phyloP scores from a whole-genome alignment of 2,113 vertebrate species.

The Grantiella picta region DNA sequence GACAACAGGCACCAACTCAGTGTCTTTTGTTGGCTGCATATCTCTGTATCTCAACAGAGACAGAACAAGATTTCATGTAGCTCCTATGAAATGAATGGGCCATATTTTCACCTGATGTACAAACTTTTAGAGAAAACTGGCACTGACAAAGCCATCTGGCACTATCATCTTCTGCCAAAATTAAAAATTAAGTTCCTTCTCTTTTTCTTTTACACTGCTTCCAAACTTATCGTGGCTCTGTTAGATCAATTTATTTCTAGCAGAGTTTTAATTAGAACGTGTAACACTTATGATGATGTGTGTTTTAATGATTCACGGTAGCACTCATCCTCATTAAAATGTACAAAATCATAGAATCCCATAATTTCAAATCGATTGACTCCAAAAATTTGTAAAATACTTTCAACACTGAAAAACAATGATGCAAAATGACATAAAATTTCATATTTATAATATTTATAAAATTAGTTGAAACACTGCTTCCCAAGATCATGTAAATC shows the following conservation, averaged over 20 bases:
- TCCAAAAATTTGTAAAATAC: background rate
- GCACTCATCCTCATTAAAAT: background rate
- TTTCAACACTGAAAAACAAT: background rate
- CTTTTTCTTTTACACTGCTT: background rate
- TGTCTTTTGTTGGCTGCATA: background rate
- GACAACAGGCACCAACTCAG: background rate
- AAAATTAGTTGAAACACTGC: background rate
- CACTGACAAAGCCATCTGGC: background rate
- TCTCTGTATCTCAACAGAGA: background rate
- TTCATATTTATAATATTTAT: background rate
- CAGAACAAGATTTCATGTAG: background rate
- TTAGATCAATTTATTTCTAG: background rate
- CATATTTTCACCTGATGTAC: background rate
- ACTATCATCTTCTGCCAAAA: background rate
- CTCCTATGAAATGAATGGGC: background rate
- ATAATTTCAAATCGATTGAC: background rate
- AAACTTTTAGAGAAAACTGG: background rate
- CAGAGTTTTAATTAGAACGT: background rate
- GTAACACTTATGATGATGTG: background rate
- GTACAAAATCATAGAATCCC: background rate
- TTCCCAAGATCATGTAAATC: background rate
- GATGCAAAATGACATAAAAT: background rate
- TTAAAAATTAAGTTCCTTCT: background rate
- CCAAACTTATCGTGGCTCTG: background rate
- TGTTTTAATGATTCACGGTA: background rate